These are phyloP conservation scores for Sphenodon punctatus DNA, from an alignment of 2,797 vertebrate genomes.

Conservation along the genomic window DNA sequence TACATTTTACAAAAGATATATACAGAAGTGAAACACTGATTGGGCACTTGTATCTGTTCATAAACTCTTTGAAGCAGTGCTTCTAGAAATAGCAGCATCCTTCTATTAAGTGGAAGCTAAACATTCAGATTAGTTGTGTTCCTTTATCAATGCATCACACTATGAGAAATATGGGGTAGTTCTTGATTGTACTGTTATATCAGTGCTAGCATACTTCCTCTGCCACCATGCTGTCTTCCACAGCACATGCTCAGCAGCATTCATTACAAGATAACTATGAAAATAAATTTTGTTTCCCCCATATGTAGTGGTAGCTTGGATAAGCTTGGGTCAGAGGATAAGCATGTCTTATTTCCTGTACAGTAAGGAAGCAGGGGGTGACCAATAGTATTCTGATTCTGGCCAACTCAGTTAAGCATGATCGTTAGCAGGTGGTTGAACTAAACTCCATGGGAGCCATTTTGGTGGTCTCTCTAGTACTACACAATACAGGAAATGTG, in stretches of 20 bases:
- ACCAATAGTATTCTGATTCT: not conserved
- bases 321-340: not conserved
- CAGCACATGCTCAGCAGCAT: constrained; percentile 1
- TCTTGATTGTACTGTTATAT: constrained; percentile 69
- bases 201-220: constrained; percentile 24
- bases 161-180: constrained; percentile 15
- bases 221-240: not conserved
- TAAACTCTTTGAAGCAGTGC: constrained; percentile 42
- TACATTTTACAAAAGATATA: constrained; percentile 49
- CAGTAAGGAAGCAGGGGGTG: constrained; percentile 10
- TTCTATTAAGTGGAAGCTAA: constrained; percentile 51
- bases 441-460: constrained; percentile 77
- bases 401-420: not conserved
- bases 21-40: constrained; percentile 51
- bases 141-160: constrained; percentile 19
- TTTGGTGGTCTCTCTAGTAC: constrained; percentile 54
- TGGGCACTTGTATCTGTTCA: constrained; percentile 48
- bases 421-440: not conserved
- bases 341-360: not conserved
- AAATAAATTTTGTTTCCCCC: constrained; percentile 36
- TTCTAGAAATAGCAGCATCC: constrained; percentile 55
- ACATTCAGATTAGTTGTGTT: constrained; percentile 51
- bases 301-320: fast-evolving
- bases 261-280: constrained; percentile 29
- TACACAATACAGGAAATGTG: constrained; percentile 51